Evolutionary conservation across 1,140 invertebrate species (phyloP).

Genomic region (Leptonema lineaticorne): DNA sequence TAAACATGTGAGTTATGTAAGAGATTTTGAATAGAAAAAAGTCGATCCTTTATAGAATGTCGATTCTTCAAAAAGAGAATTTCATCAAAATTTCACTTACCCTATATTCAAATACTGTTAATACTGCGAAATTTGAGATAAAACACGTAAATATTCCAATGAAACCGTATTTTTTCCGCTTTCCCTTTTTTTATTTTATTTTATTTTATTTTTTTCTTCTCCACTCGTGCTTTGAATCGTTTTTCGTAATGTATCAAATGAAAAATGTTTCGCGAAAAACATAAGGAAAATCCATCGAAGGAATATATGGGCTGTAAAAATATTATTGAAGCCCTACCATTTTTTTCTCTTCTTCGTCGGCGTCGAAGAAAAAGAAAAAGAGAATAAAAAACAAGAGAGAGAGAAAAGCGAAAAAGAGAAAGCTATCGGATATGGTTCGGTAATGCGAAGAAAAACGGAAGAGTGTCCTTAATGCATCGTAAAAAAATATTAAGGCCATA

Average conservation of each 20-base stretch:
- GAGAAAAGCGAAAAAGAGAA: neutral
- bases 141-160: conserved; percentile 3
- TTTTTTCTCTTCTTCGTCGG: neutral
- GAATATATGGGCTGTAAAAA: conserved; percentile 13
- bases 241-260: neutral
- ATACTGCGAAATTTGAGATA: neutral
- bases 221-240: too few relatives aligned
- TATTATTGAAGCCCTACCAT: neutral
- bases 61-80: too few relatives aligned
- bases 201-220: neutral
- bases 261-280: neutral
- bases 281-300: conserved; percentile 16
- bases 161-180: conserved; percentile 1
- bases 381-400: too few relatives aligned
- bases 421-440: neutral
- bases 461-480: too few relatives aligned
- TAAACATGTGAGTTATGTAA: neutral
- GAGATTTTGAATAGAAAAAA: too few relatives aligned
- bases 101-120: too few relatives aligned
- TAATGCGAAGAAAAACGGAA: neutral
- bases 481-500: too few relatives aligned
- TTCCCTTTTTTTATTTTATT: too few relatives aligned
- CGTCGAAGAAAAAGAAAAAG: too few relatives aligned
- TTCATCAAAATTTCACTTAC: too few relatives aligned
- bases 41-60: too few relatives aligned